Percentiles rank a stretch among this genome's conserved stretches.
phyloP scores from a whole-genome alignment of 2,797 vertebrate genomes.

The Hipposideros larvatus region DNA sequence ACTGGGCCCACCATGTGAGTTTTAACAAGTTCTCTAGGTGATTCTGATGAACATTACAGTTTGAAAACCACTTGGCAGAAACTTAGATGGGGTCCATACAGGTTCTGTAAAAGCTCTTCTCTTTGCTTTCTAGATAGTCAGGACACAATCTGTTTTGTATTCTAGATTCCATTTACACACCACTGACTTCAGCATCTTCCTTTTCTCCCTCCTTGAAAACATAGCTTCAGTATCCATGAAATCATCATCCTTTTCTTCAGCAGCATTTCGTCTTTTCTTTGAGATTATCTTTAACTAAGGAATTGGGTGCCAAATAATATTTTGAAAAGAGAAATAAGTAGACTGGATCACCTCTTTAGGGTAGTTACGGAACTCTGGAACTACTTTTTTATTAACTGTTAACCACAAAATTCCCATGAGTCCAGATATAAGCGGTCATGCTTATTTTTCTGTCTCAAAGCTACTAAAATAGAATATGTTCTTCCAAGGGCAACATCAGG shows the following conservation, averaged over 20 bases:
- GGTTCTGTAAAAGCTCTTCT: background rate
- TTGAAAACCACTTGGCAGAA: constrained; percentile 16
- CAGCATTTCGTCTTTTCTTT: constrained; percentile 2
- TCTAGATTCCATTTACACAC: background rate
- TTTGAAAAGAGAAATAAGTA: background rate
- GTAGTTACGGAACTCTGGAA: background rate
- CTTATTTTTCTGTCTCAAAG: background rate
- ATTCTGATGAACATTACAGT: background rate
- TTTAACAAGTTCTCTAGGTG: background rate
- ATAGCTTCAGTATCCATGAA: background rate
- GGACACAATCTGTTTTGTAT: background rate
- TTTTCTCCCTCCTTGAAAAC: background rate
- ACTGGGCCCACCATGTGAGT: background rate
- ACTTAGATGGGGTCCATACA: background rate
- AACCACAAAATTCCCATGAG: background rate
- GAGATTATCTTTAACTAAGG: constrained; percentile 15
- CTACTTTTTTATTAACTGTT: background rate
- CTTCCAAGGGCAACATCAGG: background rate
- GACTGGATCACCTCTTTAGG: background rate
- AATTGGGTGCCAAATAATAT: background rate
- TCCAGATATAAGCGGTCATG: background rate
- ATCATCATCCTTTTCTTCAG: background rate
- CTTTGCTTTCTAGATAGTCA: background rate
- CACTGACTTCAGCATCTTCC: background rate
- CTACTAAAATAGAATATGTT: background rate